A percentile compares a stretch with the other conserved stretches of the same genome.
phyloP scores from a whole-genome alignment of 2,888 invertebrate genomes.

The Netelia melanura region DNA sequence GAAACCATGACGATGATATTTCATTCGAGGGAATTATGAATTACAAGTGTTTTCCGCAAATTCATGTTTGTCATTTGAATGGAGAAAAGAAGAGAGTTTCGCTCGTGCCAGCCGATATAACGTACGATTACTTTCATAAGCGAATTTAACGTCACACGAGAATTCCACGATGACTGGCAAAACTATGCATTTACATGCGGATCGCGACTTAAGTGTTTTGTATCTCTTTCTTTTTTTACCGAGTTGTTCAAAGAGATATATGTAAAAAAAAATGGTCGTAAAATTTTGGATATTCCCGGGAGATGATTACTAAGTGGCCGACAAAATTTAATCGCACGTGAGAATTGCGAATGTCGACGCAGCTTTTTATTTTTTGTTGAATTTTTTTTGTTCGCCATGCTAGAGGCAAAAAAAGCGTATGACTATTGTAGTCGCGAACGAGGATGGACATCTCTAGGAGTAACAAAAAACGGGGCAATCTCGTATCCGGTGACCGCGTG shows the following conservation, averaged over 20 bases:
- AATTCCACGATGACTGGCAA: conserved; percentile 25
- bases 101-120: neutral
- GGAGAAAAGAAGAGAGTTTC: neutral
- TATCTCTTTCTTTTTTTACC: neutral
- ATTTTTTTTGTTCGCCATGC: neutral
- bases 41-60: conserved; percentile 24
- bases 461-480: conserved; percentile 41
- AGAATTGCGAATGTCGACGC: conserved; percentile 1
- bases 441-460: conserved; percentile 30
- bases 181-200: conserved; percentile 44
- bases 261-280: neutral
- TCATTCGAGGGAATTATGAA: conserved; percentile 29
- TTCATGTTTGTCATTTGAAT: conserved; percentile 19
- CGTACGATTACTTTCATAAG: conserved; percentile 21
- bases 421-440: conserved; percentile 16
- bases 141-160: conserved; percentile 15
- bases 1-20: conserved; percentile 10
- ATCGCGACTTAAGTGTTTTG: neutral
- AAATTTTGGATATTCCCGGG: neutral
- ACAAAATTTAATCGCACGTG: conserved; percentile 33
- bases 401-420: conserved; percentile 5
- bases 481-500: conserved; percentile 64
- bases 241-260: neutral
- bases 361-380: neutral
- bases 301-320: conserved; percentile 23